phyloP scores from a whole-genome alignment of 2,888 invertebrate genomes.

The Idaea straminata region DNA sequence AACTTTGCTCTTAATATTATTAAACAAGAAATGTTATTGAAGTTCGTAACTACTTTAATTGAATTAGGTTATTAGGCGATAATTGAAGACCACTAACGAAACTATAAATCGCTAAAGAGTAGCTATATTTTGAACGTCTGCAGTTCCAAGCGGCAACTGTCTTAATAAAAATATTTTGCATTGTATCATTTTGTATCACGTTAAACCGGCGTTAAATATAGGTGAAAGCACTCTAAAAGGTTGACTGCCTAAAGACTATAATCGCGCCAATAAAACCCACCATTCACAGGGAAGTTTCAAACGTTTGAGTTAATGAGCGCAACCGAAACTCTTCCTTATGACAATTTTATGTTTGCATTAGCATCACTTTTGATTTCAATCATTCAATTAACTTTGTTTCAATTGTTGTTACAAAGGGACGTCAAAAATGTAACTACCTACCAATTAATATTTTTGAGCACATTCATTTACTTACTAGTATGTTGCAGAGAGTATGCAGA shows the following conservation, averaged over 20 bases:
- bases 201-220: not conserved
- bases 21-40: not conserved
- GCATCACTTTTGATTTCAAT: not conserved
- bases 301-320: not conserved
- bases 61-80: too few species aligned
- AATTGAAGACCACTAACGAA: too few species aligned
- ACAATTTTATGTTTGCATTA: not conserved
- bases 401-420: not conserved
- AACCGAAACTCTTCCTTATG: slow-evolving; percentile 3
- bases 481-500: not conserved
- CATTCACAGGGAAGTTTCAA: slow-evolving; percentile 4
- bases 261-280: slow-evolving; percentile 1
- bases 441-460: not conserved
- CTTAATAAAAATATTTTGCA: too few species aligned
- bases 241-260: not conserved
- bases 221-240: not conserved
- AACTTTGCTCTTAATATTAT: not conserved
- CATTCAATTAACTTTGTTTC: not conserved
- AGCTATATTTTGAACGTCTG: too few species aligned
- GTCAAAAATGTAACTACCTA: not conserved
- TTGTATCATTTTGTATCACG: not conserved
- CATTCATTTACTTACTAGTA: not conserved
- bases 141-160: too few species aligned
- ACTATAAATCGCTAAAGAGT: too few species aligned
- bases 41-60: not conserved